Conservation (phyloP, 2,113 vertebrate genomes). For the Brachirus orientalis region DNA sequence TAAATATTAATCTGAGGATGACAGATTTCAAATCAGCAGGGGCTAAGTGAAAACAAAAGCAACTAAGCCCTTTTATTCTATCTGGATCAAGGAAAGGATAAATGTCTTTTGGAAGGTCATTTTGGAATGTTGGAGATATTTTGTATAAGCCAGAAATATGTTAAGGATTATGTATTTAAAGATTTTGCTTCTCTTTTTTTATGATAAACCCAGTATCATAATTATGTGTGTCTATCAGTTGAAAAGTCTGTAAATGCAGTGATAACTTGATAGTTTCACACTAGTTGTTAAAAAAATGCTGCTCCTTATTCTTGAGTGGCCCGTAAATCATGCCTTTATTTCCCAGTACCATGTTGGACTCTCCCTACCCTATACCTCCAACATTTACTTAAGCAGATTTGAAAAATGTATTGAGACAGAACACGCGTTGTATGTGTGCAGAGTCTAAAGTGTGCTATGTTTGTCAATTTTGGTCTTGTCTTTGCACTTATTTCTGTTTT, state of each 20-base stretch:
- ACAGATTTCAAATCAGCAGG: too few species aligned
- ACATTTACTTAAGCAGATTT: too few species aligned
- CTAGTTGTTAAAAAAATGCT: conserved; percentile 2
- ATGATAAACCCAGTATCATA: conserved; percentile 1
- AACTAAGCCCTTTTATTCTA: background rate
- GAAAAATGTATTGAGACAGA: too few species aligned
- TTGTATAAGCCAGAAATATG: background rate
- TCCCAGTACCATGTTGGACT: too few species aligned
- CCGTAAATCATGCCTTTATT: conserved; percentile 14
- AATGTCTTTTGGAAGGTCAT: background rate
- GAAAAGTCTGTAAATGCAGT: conserved; percentile 15
- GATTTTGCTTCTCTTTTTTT: background rate
- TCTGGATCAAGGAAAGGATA: background rate
- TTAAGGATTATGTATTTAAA: conserved; percentile 14
- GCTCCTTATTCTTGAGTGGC: conserved; percentile 26
- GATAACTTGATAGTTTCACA: conserved; percentile 12
- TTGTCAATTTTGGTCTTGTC: background rate
- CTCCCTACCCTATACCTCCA: too few species aligned
- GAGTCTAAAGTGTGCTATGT: background rate
- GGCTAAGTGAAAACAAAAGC: too few species aligned
- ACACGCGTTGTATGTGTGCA: too few species aligned
- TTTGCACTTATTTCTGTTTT: background rate
- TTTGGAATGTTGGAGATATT: background rate
- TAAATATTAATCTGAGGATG: too few species aligned
- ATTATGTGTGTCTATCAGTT: conserved; percentile 17